Evolutionary conservation across 2,888 invertebrate genomes (phyloP).

Genomic region (Andrena flavipes): DNA sequence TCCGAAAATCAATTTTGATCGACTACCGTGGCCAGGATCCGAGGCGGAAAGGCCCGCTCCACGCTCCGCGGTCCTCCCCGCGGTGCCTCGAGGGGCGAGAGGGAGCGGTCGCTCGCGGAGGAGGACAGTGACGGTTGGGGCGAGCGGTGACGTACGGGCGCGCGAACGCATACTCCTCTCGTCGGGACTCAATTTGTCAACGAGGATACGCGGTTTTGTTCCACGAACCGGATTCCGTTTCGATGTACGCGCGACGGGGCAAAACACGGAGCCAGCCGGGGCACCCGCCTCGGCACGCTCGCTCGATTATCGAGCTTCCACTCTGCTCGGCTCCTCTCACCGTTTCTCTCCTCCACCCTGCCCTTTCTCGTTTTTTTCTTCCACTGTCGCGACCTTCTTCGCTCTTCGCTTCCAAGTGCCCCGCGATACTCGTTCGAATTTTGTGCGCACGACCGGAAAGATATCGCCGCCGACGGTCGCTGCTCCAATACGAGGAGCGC

Average conservation of each 20-base stretch:
- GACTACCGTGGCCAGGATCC: background rate
- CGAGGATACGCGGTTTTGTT: constrained; percentile 79
- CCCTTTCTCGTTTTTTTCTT: background rate
- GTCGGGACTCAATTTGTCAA: constrained; percentile 82
- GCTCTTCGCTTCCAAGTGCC: no score
- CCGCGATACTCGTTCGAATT: constrained; percentile 29
- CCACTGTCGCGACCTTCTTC: background rate
- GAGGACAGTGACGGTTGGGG: background rate
- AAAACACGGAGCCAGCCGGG: constrained; percentile 70
- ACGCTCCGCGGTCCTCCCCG: no score
- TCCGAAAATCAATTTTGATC: constrained; percentile 17
- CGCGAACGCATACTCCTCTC: constrained; percentile 73
- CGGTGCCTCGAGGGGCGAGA: background rate
- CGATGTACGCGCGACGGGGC: constrained; percentile 77
- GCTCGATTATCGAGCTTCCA: constrained; percentile 70
- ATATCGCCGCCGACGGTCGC: constrained; percentile 1
- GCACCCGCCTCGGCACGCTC: constrained; percentile 73
- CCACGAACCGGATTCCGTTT: constrained; percentile 81
- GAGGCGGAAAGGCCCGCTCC: background rate
- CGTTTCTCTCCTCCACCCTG: constrained; percentile 18
- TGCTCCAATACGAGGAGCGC: background rate
- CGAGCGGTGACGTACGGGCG: constrained; percentile 59
- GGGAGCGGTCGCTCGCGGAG: background rate
- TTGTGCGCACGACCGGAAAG: constrained; percentile 18
- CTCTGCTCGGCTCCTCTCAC: constrained; percentile 30